Base-by-base conservation (phyloP, 2,113 vertebrate genomes). In the Phoxinus phoxinus region DNA sequence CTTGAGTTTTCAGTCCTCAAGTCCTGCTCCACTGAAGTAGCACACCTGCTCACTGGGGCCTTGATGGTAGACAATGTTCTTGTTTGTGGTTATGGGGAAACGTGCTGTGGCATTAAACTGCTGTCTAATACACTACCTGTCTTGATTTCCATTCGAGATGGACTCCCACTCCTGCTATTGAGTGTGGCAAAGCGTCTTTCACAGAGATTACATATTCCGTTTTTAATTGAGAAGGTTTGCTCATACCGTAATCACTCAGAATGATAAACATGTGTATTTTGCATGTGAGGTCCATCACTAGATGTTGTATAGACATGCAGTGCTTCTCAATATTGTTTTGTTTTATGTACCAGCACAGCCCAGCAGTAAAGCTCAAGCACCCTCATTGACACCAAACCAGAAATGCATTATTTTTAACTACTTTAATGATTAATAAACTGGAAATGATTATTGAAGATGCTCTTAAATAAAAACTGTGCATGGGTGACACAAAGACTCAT, bases 101-200 rank as follows among this genome's bases (percentile, higher is more conserved):
- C 90, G 87, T 90, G 90, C 61, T 4, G 85, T 58, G 41, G 90
- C 86, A 90, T 90, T 88, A 89, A 89, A 86, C 85, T 76, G 87
- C 81, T 78, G 83, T 80, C 85, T 87, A 86, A 86, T 87, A 85
- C 81, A 69, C 6, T 65, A n/a, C 72, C 21, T 78, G 87, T 61
- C 51, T 78, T 80, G 78, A 73, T 71, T 59, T 78, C 77, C 63
- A 85, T 77, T 81, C 12, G 21, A 84, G 86, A 82, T 86, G 75
- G 81, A 80, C 76, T 27, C 32, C n/a, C 61, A 53, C 46, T 56
- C 46, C 63, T 44, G 77, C 21, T 53, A 58, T 72, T 41, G 67
- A 83, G 48, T 58, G 67, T 41, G 48, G 12, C 13, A 76, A 76
- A 15, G 32, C 35, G 4, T 32, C 74, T 53, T 53, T 76, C 61